Conservation (phyloP, 2,797 vertebrate species). For the Poeciliopsis turneri region DNA sequence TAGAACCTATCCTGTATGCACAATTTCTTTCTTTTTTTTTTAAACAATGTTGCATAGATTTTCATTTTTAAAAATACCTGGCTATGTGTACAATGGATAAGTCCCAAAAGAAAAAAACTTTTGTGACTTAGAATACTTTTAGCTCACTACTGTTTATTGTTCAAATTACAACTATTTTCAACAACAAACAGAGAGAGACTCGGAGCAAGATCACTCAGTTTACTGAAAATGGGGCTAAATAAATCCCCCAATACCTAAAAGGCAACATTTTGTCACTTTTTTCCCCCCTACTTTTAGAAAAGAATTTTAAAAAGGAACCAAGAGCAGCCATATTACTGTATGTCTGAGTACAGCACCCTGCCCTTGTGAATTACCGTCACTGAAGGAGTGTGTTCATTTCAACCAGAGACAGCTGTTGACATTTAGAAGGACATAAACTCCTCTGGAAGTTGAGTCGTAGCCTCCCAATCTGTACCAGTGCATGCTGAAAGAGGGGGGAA, state of each 20-base stretch:
- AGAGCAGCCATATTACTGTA: conserved; percentile 12
- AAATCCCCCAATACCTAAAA: background rate
- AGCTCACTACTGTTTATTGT: background rate
- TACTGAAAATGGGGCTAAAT: background rate
- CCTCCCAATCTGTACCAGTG: conserved; percentile 4
- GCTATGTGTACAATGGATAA: too few relatives aligned
- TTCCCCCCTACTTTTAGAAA: background rate
- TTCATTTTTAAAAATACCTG: too few relatives aligned
- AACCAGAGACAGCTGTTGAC: conserved; percentile 75
- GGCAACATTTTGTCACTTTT: background rate
- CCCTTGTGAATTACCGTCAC: conserved; percentile 26
- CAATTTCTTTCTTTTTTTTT: too few relatives aligned
- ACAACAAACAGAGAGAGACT: too few relatives aligned
- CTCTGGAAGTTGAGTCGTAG: conserved; percentile 6
- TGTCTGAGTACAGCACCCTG: background rate
- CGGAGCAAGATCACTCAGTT: too few relatives aligned
- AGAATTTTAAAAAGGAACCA: background rate
- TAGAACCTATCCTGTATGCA: too few relatives aligned
- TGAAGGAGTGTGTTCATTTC: conserved; percentile 56
- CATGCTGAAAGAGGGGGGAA: background rate
- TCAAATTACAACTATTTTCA: background rate
- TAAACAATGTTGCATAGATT: too few relatives aligned
- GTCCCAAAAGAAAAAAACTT: too few relatives aligned
- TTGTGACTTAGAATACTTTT: background rate
- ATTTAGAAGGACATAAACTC: conserved; percentile 68